Conservation (phyloP, 2,888 invertebrate genomes). For the Clepsis dumicolana region DNA sequence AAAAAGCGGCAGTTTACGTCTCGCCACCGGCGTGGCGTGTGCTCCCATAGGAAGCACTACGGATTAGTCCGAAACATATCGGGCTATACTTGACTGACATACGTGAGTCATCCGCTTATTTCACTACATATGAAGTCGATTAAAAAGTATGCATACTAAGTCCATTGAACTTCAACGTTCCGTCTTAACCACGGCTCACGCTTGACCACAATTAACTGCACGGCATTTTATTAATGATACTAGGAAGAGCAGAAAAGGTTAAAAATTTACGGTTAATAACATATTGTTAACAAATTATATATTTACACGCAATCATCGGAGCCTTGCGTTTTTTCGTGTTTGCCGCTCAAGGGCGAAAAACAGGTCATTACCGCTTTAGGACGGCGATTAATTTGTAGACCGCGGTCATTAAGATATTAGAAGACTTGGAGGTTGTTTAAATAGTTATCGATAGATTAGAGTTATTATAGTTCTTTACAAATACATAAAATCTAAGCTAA, state of each 20-base stretch:
- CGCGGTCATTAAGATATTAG: background rate
- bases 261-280: conserved; percentile 35
- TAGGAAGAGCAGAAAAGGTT: conserved; percentile 37
- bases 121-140: background rate
- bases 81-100: no score
- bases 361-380: conserved; percentile 18
- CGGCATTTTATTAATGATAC: conserved; percentile 34
- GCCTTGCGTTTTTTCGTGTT: conserved; percentile 23
- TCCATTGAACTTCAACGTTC: background rate
- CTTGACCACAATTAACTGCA: conserved; percentile 8
- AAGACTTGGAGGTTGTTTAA: background rate
- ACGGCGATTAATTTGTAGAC: conserved; percentile 7
- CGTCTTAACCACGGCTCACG: background rate
- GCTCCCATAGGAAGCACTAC: no score
- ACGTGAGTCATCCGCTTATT: no score
- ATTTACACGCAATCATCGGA: conserved; percentile 37
- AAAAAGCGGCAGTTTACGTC: no score
- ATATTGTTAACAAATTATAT: conserved; percentile 43
- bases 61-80: no score
- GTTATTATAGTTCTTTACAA: background rate
- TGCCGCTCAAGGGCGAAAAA: conserved; percentile 21
- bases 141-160: background rate
- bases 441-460: background rate
- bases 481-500: no score
- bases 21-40: no score